Percentiles rank a stretch among this genome's conserved stretches.
Conservation (phyloP, 1,140 invertebrate genomes). For the Achatina immaculata region DNA sequence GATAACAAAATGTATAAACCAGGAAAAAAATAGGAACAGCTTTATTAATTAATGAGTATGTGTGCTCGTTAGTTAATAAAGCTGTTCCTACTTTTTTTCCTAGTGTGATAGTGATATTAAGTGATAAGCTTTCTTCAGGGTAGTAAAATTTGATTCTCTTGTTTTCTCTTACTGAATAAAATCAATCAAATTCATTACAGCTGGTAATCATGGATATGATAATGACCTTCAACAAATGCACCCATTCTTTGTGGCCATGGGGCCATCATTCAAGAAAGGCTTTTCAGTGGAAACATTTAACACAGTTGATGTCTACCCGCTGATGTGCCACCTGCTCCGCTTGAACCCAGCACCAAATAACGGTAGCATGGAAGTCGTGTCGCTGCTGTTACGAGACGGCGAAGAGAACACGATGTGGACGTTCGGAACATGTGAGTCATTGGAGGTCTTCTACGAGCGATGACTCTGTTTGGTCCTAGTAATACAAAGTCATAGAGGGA, state of each 20-base stretch:
- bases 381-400: conserved; percentile 34
- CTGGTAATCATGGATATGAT: conserved; percentile 61
- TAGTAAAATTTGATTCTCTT: no score
- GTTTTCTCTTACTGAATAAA: no score
- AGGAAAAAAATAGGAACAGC: no score
- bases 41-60: no score
- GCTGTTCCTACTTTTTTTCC: no score
- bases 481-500: background rate
- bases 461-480: background rate
- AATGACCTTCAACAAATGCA: conserved; percentile 74
- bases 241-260: conserved; percentile 79
- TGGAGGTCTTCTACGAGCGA: background rate
- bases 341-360: conserved; percentile 62
- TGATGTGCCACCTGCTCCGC: conserved; percentile 78
- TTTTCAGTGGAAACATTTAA: conserved; percentile 74
- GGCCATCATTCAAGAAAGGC: conserved; percentile 76
- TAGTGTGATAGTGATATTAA: no score
- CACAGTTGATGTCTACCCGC: conserved; percentile 78
- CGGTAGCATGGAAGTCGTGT: conserved; percentile 51
- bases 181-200: conserved; percentile 35
- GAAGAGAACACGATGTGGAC: conserved; percentile 27
- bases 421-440: conserved; percentile 41
- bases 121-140: no score
- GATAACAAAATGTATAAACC: no score
- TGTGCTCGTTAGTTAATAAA: no score